Evolutionary conservation across 2,797 vertebrate species (phyloP), one percentile per base, ranked within the genome.

Genomic region (Kryptolebias ocellatus): DNA sequence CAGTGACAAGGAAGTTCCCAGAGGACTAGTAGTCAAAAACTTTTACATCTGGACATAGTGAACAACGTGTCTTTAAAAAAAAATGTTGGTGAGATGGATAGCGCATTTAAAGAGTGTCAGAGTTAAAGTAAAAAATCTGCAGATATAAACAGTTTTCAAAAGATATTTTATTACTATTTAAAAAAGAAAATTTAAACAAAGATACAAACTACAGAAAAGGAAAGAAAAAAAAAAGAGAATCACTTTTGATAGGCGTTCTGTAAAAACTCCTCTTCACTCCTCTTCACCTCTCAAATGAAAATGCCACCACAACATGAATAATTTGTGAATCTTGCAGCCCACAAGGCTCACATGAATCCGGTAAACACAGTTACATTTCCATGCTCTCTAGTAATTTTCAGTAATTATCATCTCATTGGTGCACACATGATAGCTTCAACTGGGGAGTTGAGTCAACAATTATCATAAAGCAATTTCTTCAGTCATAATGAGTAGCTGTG

Each of bases 331-430:
- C 74, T 76, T 68, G 83, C 79, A 77, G 60, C 81, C 80, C 76
- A 53, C 72, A 64, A 72, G 59, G 55, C 85, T 87, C 67, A 11
- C 34, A 62, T 75, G 74, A 67, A 70, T 66, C 24, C 45, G 42
- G 45, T 58, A 83, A 76, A 84, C 74, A 74, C 61, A 76, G 70
- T 72, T 78, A 74, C 66, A 69, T 74, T 73, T 79, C 56, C 67
- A 67, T 83, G 79, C 76, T 70, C 57, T 73, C 69, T 51, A 12
- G 65, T 86, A 78, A 87, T 86, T 84, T 85, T 72, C 70, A 44
- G 79, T 86, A 86, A 90, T 88, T 85, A 89, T 85, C 75, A 87
- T 85, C 72, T 90, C 82, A 76, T 70, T 62, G 70, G 82, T 81
- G 74, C 66, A 52, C 76, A 67, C 67, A 57, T n/a, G 9, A 49